Percentiles rank a stretch among this genome's conserved stretches.
Conservation (phyloP, 2,797 vertebrate species). For the Tragelaphus oryx region DNA sequence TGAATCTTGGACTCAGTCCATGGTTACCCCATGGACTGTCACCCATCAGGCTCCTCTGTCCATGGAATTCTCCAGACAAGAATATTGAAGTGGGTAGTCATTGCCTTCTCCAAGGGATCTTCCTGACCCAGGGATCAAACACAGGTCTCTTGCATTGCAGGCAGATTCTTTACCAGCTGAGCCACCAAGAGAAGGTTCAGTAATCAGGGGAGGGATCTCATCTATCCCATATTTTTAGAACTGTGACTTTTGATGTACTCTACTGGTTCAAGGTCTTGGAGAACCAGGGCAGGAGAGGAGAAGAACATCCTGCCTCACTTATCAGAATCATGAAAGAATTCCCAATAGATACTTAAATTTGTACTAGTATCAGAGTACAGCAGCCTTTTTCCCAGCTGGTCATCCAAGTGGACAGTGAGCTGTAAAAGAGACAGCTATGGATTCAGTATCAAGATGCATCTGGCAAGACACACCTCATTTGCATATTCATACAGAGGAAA, state of each 20-base stretch:
- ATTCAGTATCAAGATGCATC: neutral
- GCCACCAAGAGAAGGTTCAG: neutral
- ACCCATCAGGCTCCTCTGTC: neutral
- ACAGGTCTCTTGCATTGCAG: neutral
- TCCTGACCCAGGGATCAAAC: neutral
- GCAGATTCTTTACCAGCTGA: neutral
- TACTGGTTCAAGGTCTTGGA: neutral
- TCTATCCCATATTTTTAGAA: neutral
- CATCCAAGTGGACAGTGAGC: neutral
- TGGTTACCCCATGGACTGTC: neutral
- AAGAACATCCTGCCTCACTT: neutral
- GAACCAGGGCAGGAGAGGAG: neutral
- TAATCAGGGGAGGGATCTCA: neutral
- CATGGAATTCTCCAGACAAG: neutral
- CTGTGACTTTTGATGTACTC: neutral
- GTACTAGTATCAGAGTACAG: neutral
- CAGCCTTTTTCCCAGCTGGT: neutral
- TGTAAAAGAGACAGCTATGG: neutral
- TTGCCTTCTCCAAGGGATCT: neutral
- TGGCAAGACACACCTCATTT: neutral
- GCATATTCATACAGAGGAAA: neutral
- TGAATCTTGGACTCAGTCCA: neutral
- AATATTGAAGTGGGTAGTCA: neutral
- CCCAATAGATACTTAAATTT: neutral
- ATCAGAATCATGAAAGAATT: neutral